phyloP scores from a whole-genome alignment of 2,797 vertebrate species.

The Schizopygopsis pylzovi region DNA sequence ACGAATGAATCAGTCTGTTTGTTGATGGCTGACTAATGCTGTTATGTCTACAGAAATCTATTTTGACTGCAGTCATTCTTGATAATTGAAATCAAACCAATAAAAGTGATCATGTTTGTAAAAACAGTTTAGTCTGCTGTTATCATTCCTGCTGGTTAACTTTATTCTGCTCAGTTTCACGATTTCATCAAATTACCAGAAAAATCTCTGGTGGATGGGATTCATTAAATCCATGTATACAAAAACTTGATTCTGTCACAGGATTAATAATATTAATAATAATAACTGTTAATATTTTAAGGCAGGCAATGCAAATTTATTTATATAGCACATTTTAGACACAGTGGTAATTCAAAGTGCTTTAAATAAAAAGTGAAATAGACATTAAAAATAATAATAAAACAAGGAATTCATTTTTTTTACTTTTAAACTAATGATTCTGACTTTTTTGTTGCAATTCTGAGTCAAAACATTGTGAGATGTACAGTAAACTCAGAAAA shows the following conservation, averaged over 20 bases:
- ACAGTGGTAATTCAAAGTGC: too few species aligned
- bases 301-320: too few species aligned
- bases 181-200: neutral
- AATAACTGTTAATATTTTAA: too few species aligned
- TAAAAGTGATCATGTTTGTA: conserved; percentile 16
- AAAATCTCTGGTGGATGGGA: neutral
- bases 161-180: neutral
- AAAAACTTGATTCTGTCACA: neutral
- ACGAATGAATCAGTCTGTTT: neutral
- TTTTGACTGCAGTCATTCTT: conserved; percentile 27
- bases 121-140: neutral
- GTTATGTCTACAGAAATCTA: conserved; percentile 31
- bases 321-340: too few species aligned
- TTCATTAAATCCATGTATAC: neutral
- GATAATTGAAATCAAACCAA: conserved; percentile 31
- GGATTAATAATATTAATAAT: neutral
- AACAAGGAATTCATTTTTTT: too few species aligned
- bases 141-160: neutral
- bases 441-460: neutral
- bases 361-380: too few species aligned
- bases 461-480: neutral
- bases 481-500: neutral
- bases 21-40: neutral
- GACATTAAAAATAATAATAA: too few species aligned
- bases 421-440: neutral